Conservation (phyloP, 2,888 invertebrate genomes). For the Phalera bucephala region DNA sequence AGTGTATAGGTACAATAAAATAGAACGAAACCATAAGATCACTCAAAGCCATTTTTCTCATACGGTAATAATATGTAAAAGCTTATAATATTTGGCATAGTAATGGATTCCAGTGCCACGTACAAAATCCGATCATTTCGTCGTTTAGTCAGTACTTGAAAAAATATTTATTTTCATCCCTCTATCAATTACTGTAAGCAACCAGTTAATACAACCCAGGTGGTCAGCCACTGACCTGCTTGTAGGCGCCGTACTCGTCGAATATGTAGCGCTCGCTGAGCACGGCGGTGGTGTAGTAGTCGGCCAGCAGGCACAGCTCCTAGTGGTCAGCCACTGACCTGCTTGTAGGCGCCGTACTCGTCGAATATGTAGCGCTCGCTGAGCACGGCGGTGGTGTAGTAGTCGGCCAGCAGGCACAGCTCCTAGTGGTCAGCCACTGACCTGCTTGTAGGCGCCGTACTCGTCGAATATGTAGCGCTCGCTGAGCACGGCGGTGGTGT, state of each 20-base stretch:
- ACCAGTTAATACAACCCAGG: background rate
- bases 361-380: background rate
- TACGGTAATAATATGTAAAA: too few relatives aligned
- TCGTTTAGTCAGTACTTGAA: too few relatives aligned
- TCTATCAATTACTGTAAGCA: too few relatives aligned
- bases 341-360: background rate
- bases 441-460: conserved; percentile 86
- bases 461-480: conserved; percentile 86
- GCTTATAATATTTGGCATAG: too few relatives aligned
- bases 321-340: background rate
- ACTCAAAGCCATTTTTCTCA: too few relatives aligned
- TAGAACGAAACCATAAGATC: too few relatives aligned
- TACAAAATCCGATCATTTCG: too few relatives aligned
- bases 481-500: conserved; percentile 84
- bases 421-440: background rate
- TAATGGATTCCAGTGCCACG: too few relatives aligned
- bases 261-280: background rate
- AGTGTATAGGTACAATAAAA: too few relatives aligned
- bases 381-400: background rate
- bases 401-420: background rate
- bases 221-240: background rate
- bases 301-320: background rate
- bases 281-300: background rate
- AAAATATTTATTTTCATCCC: too few relatives aligned
- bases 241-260: background rate